Base-by-base conservation (phyloP, 2,888 invertebrate genomes). In the Epinotia demarniana region DNA sequence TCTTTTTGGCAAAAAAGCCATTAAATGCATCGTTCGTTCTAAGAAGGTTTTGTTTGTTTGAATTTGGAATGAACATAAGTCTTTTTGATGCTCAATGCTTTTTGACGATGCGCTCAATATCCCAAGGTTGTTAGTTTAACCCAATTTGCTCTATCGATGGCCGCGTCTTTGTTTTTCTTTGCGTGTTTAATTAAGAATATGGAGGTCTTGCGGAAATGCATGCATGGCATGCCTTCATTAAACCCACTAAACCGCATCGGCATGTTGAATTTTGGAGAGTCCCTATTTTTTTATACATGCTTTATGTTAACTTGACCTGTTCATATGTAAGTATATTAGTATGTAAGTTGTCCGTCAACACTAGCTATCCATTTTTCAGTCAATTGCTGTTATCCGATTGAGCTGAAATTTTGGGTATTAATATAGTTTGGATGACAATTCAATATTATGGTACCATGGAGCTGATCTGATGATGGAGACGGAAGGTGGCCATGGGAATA, bases 121-220 rank as follows among this genome's bases (percentile, higher is more conserved):
- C 67, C 33, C 67, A 75, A 75, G 75, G 75, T 61, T 72, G 72
- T 75, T 64, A 19, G 75, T 49, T 19, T 75, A 75, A 72, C 75
- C 75, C 75, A 75, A 75, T 75, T 75, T 64, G n/a, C 58, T 66
- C 43, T 27, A 58, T 75, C 69, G 60, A 71, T 49, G 70, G 70
- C 49, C 70, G 23, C 60, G 33, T 53, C 64, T 75, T 75, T 74
- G 74, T 77, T 73, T 77, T 74, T 61, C 79, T 73, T 77, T 78
- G 79, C 79, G 77, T 77, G 63, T 75, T 78, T 74, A 82, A 23
- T 23, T 23, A 27, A 27, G 78, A 78, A 81, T 79, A 84, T 89
- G 85, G 76, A 77, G 84, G 84, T 87, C 88, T 89, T 88, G 84
- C 79, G 82, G 79, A 84, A 84, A 82, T 81, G 78, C 78, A 83